These are phyloP conservation scores for Trichogramma dendrolimi DNA, from an alignment of 2,888 invertebrate genomes.

Conservation along the genomic window DNA sequence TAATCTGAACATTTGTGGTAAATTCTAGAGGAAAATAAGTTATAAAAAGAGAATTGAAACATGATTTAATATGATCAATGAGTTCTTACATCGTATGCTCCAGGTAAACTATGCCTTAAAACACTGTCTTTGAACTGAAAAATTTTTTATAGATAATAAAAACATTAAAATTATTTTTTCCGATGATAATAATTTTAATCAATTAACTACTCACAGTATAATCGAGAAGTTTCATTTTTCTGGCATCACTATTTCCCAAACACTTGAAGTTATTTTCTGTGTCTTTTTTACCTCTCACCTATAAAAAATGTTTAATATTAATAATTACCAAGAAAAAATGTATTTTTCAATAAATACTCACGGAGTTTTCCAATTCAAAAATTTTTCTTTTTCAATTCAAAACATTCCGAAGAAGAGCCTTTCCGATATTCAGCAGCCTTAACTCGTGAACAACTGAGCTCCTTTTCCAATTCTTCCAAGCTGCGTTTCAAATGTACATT, in stretches of 20 bases:
- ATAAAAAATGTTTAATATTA: conserved; percentile 22
- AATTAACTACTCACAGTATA: conserved; percentile 33
- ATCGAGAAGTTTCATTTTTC: conserved; percentile 34
- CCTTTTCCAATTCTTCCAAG: conserved; percentile 38
- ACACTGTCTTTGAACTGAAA: conserved; percentile 1
- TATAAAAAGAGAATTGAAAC: background rate
- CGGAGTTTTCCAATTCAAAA: conserved; percentile 38
- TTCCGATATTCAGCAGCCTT: conserved; percentile 36
- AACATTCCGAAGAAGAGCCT: conserved; percentile 32
- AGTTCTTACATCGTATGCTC: conserved; percentile 9
- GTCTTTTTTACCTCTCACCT: conserved; percentile 37
- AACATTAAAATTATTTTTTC: background rate
- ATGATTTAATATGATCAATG: background rate
- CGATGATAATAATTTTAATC: background rate
- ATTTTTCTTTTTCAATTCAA: conserved; percentile 37
- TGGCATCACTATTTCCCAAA: conserved; percentile 35
- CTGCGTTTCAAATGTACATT: conserved; percentile 36
- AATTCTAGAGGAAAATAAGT: conserved; percentile 29
- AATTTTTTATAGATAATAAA: background rate
- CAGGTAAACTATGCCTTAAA: conserved; percentile 7
- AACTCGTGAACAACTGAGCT: conserved; percentile 29
- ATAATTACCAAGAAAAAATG: conserved; percentile 7
- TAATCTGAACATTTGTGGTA: conserved; percentile 36
- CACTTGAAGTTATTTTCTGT: conserved; percentile 33
- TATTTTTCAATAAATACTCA: conserved; percentile 27